phyloP scores from a whole-genome alignment of 2,888 invertebrate species.

The Caenorhabditis sp. region DNA sequence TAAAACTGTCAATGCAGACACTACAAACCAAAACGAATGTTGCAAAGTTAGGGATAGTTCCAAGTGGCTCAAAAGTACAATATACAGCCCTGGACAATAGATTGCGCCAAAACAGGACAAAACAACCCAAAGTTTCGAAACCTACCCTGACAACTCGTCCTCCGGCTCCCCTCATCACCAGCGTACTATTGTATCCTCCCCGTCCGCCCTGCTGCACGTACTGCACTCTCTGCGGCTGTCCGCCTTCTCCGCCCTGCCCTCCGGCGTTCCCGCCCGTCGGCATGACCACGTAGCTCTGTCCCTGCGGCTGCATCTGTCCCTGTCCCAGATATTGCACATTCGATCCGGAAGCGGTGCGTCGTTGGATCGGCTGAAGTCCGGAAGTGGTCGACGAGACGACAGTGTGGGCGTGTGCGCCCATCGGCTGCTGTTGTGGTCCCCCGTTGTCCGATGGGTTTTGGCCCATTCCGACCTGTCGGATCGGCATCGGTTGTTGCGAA shows the following conservation, averaged over 20 bases:
- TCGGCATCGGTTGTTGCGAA: constrained; percentile 14
- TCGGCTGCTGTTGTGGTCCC: background rate
- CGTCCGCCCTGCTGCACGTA: constrained; percentile 13
- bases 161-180: constrained; percentile 23
- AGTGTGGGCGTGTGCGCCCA: background rate
- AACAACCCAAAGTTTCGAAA: background rate
- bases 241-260: constrained; percentile 6
- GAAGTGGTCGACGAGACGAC: background rate
- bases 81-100: too few relatives aligned
- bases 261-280: too few relatives aligned
- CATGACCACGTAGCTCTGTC: constrained; percentile 30
- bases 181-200: constrained; percentile 9
- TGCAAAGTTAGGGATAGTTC: too few relatives aligned
- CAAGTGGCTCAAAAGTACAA: too few relatives aligned
- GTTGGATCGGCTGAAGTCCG: constrained; percentile 6
- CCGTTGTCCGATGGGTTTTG: background rate
- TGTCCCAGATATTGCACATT: constrained; percentile 33
- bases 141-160: constrained; percentile 21
- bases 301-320: background rate
- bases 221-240: constrained; percentile 23
- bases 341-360: constrained; percentile 16
- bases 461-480: constrained; percentile 11
- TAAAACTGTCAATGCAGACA: too few relatives aligned
- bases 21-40: too few relatives aligned
- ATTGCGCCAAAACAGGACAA: too few relatives aligned